Base-by-base conservation (phyloP, 2,113 vertebrate species). In the Esox niger region DNA sequence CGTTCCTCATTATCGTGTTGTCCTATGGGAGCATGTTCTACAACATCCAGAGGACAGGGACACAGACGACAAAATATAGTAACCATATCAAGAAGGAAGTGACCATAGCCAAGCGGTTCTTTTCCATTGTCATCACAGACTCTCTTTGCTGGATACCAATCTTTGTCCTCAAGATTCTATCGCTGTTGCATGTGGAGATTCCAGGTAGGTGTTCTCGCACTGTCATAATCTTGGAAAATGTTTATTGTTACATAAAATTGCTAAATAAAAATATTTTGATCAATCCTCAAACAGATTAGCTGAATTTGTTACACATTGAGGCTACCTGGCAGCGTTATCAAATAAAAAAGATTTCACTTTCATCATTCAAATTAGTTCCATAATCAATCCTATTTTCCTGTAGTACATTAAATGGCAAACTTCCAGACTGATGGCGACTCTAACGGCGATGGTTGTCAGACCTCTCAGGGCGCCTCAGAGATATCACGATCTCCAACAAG, bases 21-120 rank as follows among this genome's bases (percentile, higher is more conserved):
- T 95, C 95, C 70, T 99, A 99, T 0, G 95, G 94, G 73, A 96
- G 95, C 79, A 99, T 99, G 97, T 98, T 99, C 88, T 96, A 98
- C 82, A 99, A 94, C 64, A 91, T 98, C 79, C 96, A 94, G 79
- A 92, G 92, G 75, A 98, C 95, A 30, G 89, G 95, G 4, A 91
- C 94, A 3, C 93, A 93, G 70, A 92, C 95, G 26, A 94, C 92
- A n/a, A 95, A 94, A 88, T 94, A 96, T 88, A 93, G 82, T 87
- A 97, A 94, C 85, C 95, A 96, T 79, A 93, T 99, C 73, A 98
- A 94, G 80, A 96, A 95, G 65, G 97, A 99, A 80, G 91, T 98
- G 85, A 92, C 91, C 31, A 95, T 99, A 33, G 97, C 96, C 78
- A 98, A 98, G 71, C 89, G 96, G 2, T 98, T 99, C 89, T 99